A percentile compares a stretch with the other conserved stretches of the same genome.
These are phyloP conservation scores for Anniella stebbinsi DNA, from an alignment of 2,797 vertebrate genomes.

Conservation along the genomic window DNA sequence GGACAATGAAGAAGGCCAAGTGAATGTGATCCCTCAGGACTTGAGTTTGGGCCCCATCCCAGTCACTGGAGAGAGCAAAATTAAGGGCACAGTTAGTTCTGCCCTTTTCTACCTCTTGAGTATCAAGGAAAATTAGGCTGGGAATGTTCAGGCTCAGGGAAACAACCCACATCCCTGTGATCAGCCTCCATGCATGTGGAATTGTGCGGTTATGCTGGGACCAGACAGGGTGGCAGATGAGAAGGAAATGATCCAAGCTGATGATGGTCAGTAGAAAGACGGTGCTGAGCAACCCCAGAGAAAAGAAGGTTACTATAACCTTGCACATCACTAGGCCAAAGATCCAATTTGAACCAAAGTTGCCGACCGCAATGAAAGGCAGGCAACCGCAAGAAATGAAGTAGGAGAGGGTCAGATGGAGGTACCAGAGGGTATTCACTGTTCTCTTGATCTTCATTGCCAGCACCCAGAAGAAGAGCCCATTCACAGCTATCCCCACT, in stretches of 20 bases:
- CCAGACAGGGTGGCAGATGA: slow-evolving; percentile 62
- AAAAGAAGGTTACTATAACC: slow-evolving; percentile 46
- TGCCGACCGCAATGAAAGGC: slow-evolving; percentile 48
- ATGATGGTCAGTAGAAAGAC: slow-evolving; percentile 67
- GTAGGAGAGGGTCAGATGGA: slow-evolving; percentile 69
- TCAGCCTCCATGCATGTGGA: slow-evolving; percentile 11
- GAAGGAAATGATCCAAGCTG: slow-evolving; percentile 64
- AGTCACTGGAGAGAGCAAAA: slow-evolving; percentile 31
- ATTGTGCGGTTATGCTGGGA: slow-evolving; percentile 56
- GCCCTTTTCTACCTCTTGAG: slow-evolving; percentile 1
- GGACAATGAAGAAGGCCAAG: slow-evolving; percentile 31
- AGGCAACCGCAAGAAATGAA: slow-evolving; percentile 50
- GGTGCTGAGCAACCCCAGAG: slow-evolving; percentile 45
- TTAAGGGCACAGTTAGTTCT: slow-evolving; percentile 63
- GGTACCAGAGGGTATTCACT: slow-evolving; percentile 64
- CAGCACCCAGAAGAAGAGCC: slow-evolving; percentile 69
- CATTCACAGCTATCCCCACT: slow-evolving; percentile 55
- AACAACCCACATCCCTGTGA: neutral
- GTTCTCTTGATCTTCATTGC: slow-evolving; percentile 69
- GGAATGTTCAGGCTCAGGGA: slow-evolving; percentile 45
- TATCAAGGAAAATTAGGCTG: slow-evolving; percentile 63
- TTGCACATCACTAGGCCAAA: slow-evolving; percentile 66
- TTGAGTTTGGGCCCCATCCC: slow-evolving; percentile 34
- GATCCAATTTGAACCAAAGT: slow-evolving; percentile 59
- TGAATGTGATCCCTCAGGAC: slow-evolving; percentile 38